phyloP scores from a whole-genome alignment of 2,113 vertebrate species.

The Prietella phreatophila region DNA sequence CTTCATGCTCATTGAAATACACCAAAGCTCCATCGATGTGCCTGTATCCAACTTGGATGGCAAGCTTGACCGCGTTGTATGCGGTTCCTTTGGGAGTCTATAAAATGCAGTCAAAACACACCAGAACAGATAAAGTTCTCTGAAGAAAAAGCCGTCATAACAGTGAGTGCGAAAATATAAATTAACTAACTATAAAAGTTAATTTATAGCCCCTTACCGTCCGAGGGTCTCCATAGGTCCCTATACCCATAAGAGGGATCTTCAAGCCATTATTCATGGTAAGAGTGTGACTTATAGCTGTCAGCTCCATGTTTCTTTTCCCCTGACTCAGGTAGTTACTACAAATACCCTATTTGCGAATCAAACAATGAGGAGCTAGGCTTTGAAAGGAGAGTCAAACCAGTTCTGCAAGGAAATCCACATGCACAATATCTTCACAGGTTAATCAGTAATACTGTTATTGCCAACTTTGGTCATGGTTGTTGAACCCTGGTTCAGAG shows the following conservation, averaged over 20 bases:
- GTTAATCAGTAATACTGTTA: conserved; percentile 34
- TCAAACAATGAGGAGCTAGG: background rate
- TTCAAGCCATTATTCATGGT: conserved; percentile 71
- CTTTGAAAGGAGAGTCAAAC: background rate
- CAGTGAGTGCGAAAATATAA: background rate
- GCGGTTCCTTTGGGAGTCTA: conserved; percentile 79
- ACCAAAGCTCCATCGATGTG: conserved; percentile 88
- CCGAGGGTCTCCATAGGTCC: conserved; percentile 81
- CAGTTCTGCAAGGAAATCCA: background rate
- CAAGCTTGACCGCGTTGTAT: conserved; percentile 71
- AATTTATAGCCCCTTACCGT: conserved; percentile 69
- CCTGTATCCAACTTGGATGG: conserved; percentile 86
- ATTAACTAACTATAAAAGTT: background rate
- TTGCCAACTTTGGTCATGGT: background rate
- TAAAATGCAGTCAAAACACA: background rate
- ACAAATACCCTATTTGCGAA: background rate
- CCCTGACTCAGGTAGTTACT: too few species aligned
- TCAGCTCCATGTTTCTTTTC: conserved; percentile 60
- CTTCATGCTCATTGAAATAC: conserved; percentile 85
- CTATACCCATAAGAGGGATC: conserved; percentile 55
- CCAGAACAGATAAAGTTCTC: background rate
- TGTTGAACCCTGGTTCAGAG: background rate
- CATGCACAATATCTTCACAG: background rate
- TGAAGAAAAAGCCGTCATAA: background rate
- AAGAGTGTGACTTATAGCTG: conserved; percentile 71